Evolutionary conservation across 1,140 invertebrate genomes (phyloP), one percentile per base, ranked within the genome.

Genomic region (Streblospio benedicti): DNA sequence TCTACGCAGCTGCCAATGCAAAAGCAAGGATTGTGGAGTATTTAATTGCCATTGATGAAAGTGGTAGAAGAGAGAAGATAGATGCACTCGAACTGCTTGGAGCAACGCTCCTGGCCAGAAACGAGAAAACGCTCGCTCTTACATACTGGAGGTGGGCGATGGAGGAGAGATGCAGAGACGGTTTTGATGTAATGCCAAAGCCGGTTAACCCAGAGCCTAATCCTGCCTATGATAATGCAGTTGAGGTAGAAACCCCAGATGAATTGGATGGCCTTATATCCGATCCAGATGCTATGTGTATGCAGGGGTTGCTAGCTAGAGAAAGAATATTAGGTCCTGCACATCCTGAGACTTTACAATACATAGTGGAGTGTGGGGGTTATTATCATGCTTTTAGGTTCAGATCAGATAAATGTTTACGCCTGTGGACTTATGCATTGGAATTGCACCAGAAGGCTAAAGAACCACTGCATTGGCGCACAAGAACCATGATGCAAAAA

Each of bases 271-370:
- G 93, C 60, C 74, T 97, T 43, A 84, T 92, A 16, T 85, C 87
- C 0, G 91, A 97, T 79, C 91, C 91, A 0, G 93, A 97, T 71
- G 90, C 89, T 65, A 94, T 96, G 88, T 81, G 92, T 69, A 95
- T 97, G 91, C 93, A 97, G 74, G 91, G 92, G 2, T 78, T 97
- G 31, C 84, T 97, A 47, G 91, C 97, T 44, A 83, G 93, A 61
- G 93, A 97, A 78, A 81, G 93, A 68, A 95, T 97, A 67, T 79
- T 97, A 79, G 91, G 91, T 20, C 91, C 91, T 0, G 90, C 90
- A 9, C 93, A 97, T 85, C 93, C 93, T 0, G 93, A 97, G 74
- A 97, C 93, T 27, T 91, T 88, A 68, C 96, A 97, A 75, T 96
- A 94, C 76, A 93, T 97, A 60, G 83, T 92, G 61, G 91, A 90